phyloP scores from a whole-genome alignment of 2,113 vertebrate genomes.

The Silurus glanis region DNA sequence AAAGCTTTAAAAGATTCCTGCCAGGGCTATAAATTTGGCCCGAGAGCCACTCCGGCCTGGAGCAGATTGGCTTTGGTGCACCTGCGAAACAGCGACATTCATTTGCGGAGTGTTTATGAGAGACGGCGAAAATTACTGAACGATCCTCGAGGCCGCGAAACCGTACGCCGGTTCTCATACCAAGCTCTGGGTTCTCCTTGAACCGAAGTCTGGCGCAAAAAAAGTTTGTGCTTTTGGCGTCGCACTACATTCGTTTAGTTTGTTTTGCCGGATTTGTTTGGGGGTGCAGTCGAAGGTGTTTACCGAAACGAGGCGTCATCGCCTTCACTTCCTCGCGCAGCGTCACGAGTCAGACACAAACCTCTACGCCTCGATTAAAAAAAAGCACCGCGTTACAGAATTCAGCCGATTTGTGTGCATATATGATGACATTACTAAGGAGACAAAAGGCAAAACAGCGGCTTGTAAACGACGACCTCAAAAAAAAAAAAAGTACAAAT shows the following conservation, averaged over 20 bases:
- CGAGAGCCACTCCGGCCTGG: slow-evolving; percentile 56
- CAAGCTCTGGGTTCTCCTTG: background rate
- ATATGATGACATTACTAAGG: background rate
- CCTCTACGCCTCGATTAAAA: background rate
- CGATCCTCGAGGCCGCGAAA: background rate
- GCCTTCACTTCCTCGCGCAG: background rate
- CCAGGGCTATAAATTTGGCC: slow-evolving; percentile 78
- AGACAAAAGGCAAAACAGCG: background rate
- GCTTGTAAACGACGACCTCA: background rate
- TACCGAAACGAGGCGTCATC: slow-evolving; percentile 59
- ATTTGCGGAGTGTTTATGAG: slow-evolving; percentile 53
- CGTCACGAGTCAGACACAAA: slow-evolving; percentile 27
- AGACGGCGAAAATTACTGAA: background rate
- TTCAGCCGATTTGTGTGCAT: background rate
- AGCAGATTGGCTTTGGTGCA: slow-evolving; percentile 59
- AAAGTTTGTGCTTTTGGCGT: too few species aligned
- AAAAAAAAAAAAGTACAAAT: background rate
- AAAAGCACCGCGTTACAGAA: background rate
- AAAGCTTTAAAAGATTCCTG: slow-evolving; percentile 84
- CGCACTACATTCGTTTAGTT: slow-evolving; percentile 63
- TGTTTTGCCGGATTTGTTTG: slow-evolving; percentile 63
- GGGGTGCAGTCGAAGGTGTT: slow-evolving; percentile 56
- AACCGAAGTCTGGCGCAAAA: too few species aligned
- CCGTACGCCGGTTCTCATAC: background rate
- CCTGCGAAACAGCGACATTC: slow-evolving; percentile 70